A percentile compares a stretch with the other conserved stretches of the same genome.
Evolutionary conservation across 2,888 invertebrate species (phyloP).

Genomic region (Prosopocoilus inquinatus): DNA sequence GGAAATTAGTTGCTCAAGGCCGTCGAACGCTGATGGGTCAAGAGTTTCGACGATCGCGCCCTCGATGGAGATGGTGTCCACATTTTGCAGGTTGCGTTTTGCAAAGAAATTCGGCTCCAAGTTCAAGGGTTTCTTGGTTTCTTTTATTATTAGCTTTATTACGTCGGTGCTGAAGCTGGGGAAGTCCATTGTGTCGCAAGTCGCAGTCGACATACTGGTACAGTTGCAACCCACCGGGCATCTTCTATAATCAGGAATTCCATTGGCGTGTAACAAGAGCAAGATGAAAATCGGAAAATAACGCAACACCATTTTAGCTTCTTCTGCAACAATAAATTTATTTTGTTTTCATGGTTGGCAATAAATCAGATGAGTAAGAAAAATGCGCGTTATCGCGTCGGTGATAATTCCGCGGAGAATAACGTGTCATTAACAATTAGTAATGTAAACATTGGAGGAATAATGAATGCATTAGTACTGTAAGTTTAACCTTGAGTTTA

Average conservation of each 20-base stretch:
- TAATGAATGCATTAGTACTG: no score
- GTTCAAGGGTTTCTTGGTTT: constrained; percentile 50
- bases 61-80: constrained; percentile 67
- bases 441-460: no score
- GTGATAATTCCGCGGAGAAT: background rate
- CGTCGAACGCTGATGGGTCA: constrained; percentile 68
- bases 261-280: background rate
- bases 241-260: constrained; percentile 49
- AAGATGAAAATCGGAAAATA: constrained; percentile 6
- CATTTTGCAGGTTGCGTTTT: constrained; percentile 62
- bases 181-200: constrained; percentile 66
- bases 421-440: no score
- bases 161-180: constrained; percentile 66
- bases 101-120: constrained; percentile 62
- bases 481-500: constrained; percentile 1
- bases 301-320: background rate
- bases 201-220: constrained; percentile 62
- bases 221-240: constrained; percentile 66
- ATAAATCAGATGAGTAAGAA: background rate
- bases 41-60: constrained; percentile 68
- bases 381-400: background rate
- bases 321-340: background rate
- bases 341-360: background rate
- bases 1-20: constrained; percentile 63
- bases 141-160: constrained; percentile 39